Evolutionary conservation across 1,140 invertebrate genomes (phyloP), one percentile per base, ranked within the genome.

Genomic region (Cydia splendana): DNA sequence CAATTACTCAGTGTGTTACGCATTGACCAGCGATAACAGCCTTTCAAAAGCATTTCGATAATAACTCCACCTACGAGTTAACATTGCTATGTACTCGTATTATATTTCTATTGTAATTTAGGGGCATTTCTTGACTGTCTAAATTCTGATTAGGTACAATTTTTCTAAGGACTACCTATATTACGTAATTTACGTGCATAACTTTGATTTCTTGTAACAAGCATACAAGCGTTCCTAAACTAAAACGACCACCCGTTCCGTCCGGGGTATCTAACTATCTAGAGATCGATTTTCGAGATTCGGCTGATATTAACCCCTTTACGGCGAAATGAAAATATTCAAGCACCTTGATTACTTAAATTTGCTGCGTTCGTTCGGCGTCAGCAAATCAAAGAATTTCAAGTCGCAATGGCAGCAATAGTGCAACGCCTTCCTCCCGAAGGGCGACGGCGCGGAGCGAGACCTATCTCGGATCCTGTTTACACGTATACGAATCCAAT

Each of bases 401-500:
- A 24, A 62, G 57, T 7, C 57, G n/a, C n/a, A n/a, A n/a, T n/a
- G n/a, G n/a, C 57, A 62, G 57, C 57, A 62, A 57, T 57, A 18
- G 30, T 9, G 67, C 15, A 34, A 38, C 38, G 67, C 67, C 34
- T 67, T 38, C 12, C 18, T n/a, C 67, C 28, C 78, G 78, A 83
- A 83, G 80, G 79, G 78, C 82, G 78, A 75, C 69, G 30, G 30
- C 38, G 67, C 67, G 65, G n/a, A 62, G 20, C 20, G 20, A 62
- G 78, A 79, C 57, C 67, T 77, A 81, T 82, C 82, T 81, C 81
- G 84, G 76, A 85, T 86, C 85, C 86, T 86, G 86, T 91, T 90
- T 89, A 88, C 83, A 82, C 84, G 82, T 78, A 83, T 80, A 87
- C 84, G 85, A 87, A 90, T 90, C 86, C 88, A 90, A 91, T 91